Evolutionary conservation across 2,113 vertebrate genomes (phyloP), one percentile per base, ranked within the genome.

Genomic region (Corvus hawaiiensis): DNA sequence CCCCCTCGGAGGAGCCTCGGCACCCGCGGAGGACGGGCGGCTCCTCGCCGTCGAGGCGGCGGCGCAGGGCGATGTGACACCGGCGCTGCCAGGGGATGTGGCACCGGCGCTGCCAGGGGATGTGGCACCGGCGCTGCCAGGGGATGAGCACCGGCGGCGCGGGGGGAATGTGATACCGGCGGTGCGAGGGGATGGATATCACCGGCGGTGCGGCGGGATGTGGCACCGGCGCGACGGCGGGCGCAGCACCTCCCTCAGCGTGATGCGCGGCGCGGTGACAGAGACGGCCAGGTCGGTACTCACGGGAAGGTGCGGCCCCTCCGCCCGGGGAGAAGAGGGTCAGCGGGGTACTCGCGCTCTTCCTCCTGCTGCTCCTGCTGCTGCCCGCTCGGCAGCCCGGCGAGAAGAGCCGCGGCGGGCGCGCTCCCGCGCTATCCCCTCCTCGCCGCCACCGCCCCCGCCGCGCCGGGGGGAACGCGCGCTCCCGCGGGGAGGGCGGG

Each of bases 381-480:
- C 66, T 15, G 44, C 39, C 33, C n/a, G 27, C 51, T 58, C 84
- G 16, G 61, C 77, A 87, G 83, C 88, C 33, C 66, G 41, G 49
- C 48, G 24, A 83, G 77, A 82, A 77, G 35, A 90, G 41, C 58
- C 10, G 12, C 51, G 28, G 41, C 64, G 27, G 17, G 92, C 87
- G 69, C 92, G 87, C 87, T 90, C 87, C 68, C 91, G 91, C 49
- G 43, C 75, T 85, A 35, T 85, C 68, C 44, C 80, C 91, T 80
- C 85, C 85, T 43, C 44, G 28, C 43, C 48, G 26, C 69, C 63
- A 19, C 77, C 78, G 44, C 61, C 79, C 73, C 78, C 46, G 76
- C 62, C 37, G 62, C 63, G 20, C 21, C 41, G 5, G 46, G 46
- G 46, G 46, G 46, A 46, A 46, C 20, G 46, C 46, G 46, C 46